A percentile compares a stretch with the other conserved stretches of the same genome.
Conservation (phyloP, 1,140 invertebrate genomes). For the Dendroctonus ponderosae region DNA sequence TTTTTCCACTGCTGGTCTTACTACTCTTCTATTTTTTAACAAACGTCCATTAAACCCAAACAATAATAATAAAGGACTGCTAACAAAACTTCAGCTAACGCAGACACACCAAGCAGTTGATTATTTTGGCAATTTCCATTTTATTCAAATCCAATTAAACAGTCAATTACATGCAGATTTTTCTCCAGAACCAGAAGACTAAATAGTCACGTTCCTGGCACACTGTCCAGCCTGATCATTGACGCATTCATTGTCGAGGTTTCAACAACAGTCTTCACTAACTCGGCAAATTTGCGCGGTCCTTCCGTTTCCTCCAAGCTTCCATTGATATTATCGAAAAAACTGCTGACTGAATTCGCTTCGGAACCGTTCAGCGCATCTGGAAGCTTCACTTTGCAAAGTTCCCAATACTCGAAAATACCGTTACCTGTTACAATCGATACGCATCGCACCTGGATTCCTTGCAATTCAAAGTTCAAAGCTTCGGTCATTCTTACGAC, state of each 20-base stretch:
- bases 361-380: background rate
- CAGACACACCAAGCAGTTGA: too few species aligned
- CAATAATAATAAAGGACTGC: too few species aligned
- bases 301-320: background rate
- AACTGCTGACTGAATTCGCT: background rate
- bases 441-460: conserved; percentile 13
- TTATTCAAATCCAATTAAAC: too few species aligned
- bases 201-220: too few species aligned
- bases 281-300: conserved; percentile 18
- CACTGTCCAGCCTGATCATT: conserved; percentile 8
- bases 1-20: too few species aligned
- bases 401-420: background rate
- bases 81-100: too few species aligned
- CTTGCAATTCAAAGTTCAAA: conserved; percentile 9
- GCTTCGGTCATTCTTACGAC: conserved; percentile 21
- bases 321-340: background rate
- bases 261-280: conserved; percentile 20
- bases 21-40: too few species aligned
- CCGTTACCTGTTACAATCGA: conserved; percentile 13
- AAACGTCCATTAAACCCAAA: too few species aligned
- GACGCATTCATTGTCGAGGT: conserved; percentile 1
- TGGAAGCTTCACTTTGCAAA: background rate
- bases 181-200: too few species aligned
- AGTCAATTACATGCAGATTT: too few species aligned
- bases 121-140: too few species aligned